Percentiles rank a stretch among this genome's conserved stretches.
Evolutionary conservation across 2,888 invertebrate species (phyloP).

Genomic region (Allacma fusca): DNA sequence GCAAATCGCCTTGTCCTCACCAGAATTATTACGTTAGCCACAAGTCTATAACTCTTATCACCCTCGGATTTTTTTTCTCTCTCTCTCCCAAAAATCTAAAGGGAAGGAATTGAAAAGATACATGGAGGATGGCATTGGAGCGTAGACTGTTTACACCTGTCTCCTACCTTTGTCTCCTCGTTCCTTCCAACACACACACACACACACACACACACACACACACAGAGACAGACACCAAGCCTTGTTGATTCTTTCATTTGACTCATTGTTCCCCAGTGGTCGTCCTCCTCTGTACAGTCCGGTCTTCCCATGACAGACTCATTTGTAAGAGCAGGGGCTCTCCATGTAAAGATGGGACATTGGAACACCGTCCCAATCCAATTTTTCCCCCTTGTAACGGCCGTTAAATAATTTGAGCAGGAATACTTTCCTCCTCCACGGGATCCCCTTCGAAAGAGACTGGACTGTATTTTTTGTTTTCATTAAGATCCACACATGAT

Average conservation of each 20-base stretch:
- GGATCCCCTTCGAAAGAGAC: too few relatives aligned
- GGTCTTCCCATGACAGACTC: too few relatives aligned
- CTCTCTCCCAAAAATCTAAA: not conserved
- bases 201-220: too few relatives aligned
- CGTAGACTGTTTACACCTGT: constrained; percentile 30
- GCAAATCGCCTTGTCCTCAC: constrained; percentile 18
- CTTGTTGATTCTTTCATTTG: constrained; percentile 18
- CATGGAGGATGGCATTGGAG: constrained; percentile 4
- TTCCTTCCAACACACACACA: not conserved
- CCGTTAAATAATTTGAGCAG: too few relatives aligned
- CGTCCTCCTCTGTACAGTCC: not conserved
- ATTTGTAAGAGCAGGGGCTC: too few relatives aligned
- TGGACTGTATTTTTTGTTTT: not conserved
- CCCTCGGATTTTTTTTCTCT: not conserved
- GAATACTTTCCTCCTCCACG: too few relatives aligned
- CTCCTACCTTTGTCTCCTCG: constrained; percentile 20
- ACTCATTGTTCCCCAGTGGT: constrained; percentile 3
- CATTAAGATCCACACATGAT: not conserved
- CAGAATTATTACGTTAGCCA: not conserved
- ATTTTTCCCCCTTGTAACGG: too few relatives aligned
- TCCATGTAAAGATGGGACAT: too few relatives aligned
- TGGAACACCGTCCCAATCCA: too few relatives aligned
- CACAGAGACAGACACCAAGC: too few relatives aligned
- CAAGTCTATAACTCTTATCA: constrained; percentile 6
- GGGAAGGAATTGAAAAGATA: not conserved